phyloP scores from a whole-genome alignment of 2,113 vertebrate species.

The Casuarius casuarius region DNA sequence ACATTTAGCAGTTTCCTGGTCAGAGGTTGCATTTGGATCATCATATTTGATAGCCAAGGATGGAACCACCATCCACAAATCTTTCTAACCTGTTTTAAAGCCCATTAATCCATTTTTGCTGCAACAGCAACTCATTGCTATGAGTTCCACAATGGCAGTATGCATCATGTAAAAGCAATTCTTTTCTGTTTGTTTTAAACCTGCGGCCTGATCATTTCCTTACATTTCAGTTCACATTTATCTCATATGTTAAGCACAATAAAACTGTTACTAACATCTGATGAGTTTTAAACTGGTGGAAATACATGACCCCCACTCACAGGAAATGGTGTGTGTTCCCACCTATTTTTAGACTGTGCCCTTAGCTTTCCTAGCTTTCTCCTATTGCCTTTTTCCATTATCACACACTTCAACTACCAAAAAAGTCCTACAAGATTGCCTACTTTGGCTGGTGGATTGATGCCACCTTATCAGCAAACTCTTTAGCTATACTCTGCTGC shows the following conservation, averaged over 20 bases:
- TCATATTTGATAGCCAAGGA: background rate
- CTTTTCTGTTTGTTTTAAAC: constrained; percentile 7
- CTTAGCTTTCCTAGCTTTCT: background rate
- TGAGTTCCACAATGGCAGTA: background rate
- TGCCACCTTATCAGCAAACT: background rate
- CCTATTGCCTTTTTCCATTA: background rate
- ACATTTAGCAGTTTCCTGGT: background rate
- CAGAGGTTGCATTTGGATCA: background rate
- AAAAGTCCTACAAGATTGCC: background rate
- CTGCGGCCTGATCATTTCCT: background rate
- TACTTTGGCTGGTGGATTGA: background rate
- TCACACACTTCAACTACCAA: background rate
- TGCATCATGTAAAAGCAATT: background rate
- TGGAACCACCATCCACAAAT: background rate
- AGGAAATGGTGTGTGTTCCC: background rate
- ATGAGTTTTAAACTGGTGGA: background rate
- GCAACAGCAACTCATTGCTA: background rate
- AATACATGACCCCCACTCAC: background rate
- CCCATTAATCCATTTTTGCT: background rate
- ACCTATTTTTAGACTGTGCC: background rate
- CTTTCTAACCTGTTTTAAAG: background rate
- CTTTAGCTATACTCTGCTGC: background rate
- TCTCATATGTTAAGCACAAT: background rate
- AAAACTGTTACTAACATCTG: background rate
- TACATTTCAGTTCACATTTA: background rate